A percentile compares a stretch with the other conserved stretches of the same genome.
These are phyloP conservation scores for Catharus minimus DNA, from an alignment of 2,113 vertebrate species.

Conservation along the genomic window DNA sequence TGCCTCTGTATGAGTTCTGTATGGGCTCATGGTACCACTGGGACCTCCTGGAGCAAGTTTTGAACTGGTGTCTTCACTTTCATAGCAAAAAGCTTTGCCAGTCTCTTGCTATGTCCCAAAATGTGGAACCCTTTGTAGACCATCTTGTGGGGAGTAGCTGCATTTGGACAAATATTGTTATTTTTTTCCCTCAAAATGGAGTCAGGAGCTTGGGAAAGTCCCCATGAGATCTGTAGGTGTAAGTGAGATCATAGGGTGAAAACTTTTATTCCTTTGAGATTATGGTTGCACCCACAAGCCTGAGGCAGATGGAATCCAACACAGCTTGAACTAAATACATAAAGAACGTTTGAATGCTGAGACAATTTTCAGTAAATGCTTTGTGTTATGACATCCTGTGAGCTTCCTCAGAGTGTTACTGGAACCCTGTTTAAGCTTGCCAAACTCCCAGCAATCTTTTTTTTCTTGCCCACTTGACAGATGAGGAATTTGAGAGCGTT, in stretches of 20 bases:
- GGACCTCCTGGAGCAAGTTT: neutral
- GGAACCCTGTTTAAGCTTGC: conserved; percentile 36
- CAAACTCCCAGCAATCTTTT: neutral
- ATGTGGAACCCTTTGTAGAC: neutral
- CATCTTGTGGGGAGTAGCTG: neutral
- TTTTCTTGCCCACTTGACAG: neutral
- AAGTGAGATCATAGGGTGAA: neutral
- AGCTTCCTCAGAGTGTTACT: conserved; percentile 44
- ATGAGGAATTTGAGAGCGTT: neutral
- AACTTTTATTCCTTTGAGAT: neutral
- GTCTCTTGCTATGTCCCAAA: rapidly evolving
- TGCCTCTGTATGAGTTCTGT: neutral
- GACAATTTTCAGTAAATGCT: conserved; percentile 49
- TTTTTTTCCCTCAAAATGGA: neutral
- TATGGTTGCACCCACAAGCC: neutral
- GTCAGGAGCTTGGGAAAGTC: neutral
- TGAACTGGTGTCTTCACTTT: neutral
- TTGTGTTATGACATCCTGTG: conserved; percentile 25
- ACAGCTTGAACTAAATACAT: neutral
- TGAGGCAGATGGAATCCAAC: neutral
- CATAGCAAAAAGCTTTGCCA: neutral
- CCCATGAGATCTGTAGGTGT: neutral
- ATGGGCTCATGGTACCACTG: neutral
- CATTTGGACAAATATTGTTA: neutral
- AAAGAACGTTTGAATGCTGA: neutral